A percentile compares a stretch with the other conserved stretches of the same genome.
These are phyloP conservation scores for Alca torda DNA, from an alignment of 2,797 vertebrate species.

Conservation along the genomic window DNA sequence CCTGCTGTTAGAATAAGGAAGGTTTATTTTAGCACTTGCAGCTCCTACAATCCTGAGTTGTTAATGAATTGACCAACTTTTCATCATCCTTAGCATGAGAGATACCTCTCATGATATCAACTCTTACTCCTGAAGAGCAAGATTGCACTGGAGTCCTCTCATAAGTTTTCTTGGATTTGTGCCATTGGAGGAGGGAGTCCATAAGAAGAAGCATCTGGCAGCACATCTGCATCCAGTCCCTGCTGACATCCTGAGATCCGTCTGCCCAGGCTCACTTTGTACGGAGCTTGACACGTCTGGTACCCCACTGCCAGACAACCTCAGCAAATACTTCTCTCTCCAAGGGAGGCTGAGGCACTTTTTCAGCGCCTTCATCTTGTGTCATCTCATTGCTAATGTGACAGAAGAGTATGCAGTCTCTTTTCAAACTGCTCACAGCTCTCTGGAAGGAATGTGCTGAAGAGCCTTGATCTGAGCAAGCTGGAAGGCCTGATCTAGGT, in stretches of 20 bases:
- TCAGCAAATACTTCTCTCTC: constrained; percentile 37
- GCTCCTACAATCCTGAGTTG: background rate
- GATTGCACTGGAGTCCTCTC: background rate
- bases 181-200: background rate
- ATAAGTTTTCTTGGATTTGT: constrained; percentile 23
- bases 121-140: background rate
- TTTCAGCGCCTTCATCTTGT: background rate
- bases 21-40: background rate
- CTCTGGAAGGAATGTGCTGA: background rate
- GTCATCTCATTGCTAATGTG: background rate
- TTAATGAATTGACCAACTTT: constrained; percentile 1
- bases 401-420: background rate
- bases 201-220: constrained; percentile 44
- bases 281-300: background rate
- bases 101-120: background rate
- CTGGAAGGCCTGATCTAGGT: background rate
- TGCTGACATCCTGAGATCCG: background rate
- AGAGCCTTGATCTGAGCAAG: background rate
- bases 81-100: background rate
- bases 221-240: constrained; percentile 48
- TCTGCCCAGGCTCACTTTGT: background rate
- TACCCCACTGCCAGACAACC: constrained; percentile 36
- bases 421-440: background rate
- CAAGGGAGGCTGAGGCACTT: background rate
- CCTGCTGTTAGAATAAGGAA: background rate